These are phyloP conservation scores for Perdix hodgsoniae DNA, from an alignment of 2,797 vertebrate genomes.

Conservation along the genomic window DNA sequence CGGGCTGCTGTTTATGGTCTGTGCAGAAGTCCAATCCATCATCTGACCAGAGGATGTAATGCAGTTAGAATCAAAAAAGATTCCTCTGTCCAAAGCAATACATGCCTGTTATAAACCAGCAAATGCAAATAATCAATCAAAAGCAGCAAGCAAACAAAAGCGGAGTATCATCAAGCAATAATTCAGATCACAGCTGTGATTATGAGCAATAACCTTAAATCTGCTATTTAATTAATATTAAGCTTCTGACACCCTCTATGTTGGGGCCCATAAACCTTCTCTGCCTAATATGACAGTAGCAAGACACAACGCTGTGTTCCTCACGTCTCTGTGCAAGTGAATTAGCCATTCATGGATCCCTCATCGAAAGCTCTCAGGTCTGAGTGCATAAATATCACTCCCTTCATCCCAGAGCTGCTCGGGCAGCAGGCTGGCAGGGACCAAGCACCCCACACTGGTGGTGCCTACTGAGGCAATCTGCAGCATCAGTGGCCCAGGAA, in stretches of 20 bases:
- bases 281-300: neutral
- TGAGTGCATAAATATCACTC: fast-evolving
- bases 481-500: fast-evolving
- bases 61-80: conserved; percentile 46
- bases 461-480: neutral
- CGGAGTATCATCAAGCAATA: conserved; percentile 43
- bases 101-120: conserved; percentile 11
- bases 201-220: conserved; percentile 54
- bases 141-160: neutral
- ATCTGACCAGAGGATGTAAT: conserved; percentile 47
- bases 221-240: conserved; percentile 67
- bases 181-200: conserved; percentile 60
- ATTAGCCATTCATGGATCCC: neutral
- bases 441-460: fast-evolving
- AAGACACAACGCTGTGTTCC: neutral
- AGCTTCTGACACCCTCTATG: conserved; percentile 10
- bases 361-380: neutral
- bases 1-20: neutral
- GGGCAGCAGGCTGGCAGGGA: neutral
- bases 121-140: conserved; percentile 76
- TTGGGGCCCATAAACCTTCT: neutral
- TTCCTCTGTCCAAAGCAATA: conserved; percentile 21
- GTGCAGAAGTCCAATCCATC: conserved; percentile 72
- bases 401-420: neutral
- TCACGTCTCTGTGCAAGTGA: neutral